Evolutionary conservation across 2,797 vertebrate genomes (phyloP), one percentile per base, ranked within the genome.

Genomic region (Pseudocheirus occidentalis): DNA sequence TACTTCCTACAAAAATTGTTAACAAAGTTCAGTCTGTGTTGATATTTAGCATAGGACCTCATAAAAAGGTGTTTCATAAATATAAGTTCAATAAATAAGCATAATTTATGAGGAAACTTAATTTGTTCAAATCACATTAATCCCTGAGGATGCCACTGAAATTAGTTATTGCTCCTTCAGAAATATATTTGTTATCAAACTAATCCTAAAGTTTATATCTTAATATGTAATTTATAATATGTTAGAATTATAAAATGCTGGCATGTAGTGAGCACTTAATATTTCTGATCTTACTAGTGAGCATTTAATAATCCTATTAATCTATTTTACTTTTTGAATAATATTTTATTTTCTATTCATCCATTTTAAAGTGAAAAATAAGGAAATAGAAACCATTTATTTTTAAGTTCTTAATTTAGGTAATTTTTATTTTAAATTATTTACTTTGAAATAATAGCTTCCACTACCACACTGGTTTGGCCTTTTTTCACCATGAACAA

Each of bases 391-490:
- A 87, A 57, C 6, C 31, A 18, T 90, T 93, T 92, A 94, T 1
- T 87, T 81, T 46, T 46, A 87, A 46, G 92, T 94, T 55, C 24
- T 94, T 95, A 95, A 93, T 4, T 94, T 91, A 96, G 57, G 24
- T 87, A 46, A 46, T 50, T 27, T 81, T 87, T 46, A 87, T 87
- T 87, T 87, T 87, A 87, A 87, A 50, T 87, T 87, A 87, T 87
- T 24, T 46, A 24, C 21, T 87, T 46, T 27, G 66, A 16, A 81
- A 46, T 24, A 73, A 40, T 40, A 81, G 2, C 9, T 27, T 66
- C 62, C 5, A 66, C 14, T 81, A 1, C 21, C 40, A 87, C 28
- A 50, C 24, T 27, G 40, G 40, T 50, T 28, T 87, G 24, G 46
- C 40, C 40, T 81, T 92, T 40, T 40, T 56, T 73, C 52, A 55